Evolutionary conservation across 1,140 invertebrate genomes (phyloP), one percentile per base, ranked within the genome.

Genomic region (Schlechtendalia chinensis): DNA sequence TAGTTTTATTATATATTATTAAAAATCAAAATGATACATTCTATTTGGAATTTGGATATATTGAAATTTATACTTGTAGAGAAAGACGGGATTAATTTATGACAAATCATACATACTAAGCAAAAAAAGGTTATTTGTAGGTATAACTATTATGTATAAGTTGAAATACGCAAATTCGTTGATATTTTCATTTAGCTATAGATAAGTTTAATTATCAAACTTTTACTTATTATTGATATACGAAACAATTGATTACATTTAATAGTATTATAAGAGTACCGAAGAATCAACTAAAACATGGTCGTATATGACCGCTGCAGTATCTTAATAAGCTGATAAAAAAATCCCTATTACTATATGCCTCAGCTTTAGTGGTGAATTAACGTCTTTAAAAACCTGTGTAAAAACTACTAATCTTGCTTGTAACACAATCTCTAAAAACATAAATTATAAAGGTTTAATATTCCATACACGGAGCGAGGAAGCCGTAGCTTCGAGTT

Each of bases 401-500:
- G 63, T 65, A 65, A 1, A 65, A 65, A 65, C 32, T 65, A 65
- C 32, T 11, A n/a, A 29, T 61, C 59, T 61, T 14, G 27, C 8
- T 39, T 4, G 19, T 11, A 45, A 39, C 19, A 61, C 19, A 39
- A 5, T 39, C 14, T 19, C 10, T 14, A 6, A 24, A 47, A 47
- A 47, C 22, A 47, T 67, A 47, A 67, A 47, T 67, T 24, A 67
- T 67, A 67, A 67, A 67, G 12, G 39, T 67, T 67, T 67, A 16
- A 16, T 67, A 45, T 67, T 67, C 39, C n/a, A 47, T 22, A 24
- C 32, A 47, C n/a, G 65, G n/a, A 67, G 12, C 39, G n/a, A 67
- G 32, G n/a, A 67, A 12, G 39, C 19, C 19, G 19, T n/a, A n/a
- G 32, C 39, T 67, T 67, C 39, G n/a, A 16, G 65, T 67, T 67